phyloP scores from a whole-genome alignment of 2,888 invertebrate species.

The Augiades crinisus region DNA sequence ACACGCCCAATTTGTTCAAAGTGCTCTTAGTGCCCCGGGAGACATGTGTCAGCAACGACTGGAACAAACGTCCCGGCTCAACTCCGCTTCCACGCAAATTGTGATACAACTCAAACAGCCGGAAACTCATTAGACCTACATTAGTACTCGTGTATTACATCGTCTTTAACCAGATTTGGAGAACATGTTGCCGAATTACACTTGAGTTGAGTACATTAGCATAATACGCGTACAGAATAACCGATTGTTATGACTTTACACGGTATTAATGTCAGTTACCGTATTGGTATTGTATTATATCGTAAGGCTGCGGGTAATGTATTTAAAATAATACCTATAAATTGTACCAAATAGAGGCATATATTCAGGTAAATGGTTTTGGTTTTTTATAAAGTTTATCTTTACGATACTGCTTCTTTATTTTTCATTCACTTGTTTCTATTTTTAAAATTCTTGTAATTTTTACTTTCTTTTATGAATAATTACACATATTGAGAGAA shows the following conservation, averaged over 20 bases:
- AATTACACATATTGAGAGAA: too few relatives aligned
- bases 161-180: background rate
- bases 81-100: conserved; percentile 5
- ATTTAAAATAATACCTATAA: too few relatives aligned
- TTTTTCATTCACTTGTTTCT: too few relatives aligned
- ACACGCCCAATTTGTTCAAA: conserved; percentile 96
- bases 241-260: background rate
- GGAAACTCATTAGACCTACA: conserved; percentile 17
- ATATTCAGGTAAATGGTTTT: too few relatives aligned
- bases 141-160: background rate
- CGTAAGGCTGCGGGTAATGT: too few relatives aligned
- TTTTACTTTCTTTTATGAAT: too few relatives aligned
- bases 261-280: background rate
- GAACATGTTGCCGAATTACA: background rate
- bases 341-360: too few relatives aligned
- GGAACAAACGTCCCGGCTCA: conserved; percentile 56
- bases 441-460: too few relatives aligned
- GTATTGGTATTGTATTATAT: background rate
- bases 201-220: background rate
- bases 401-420: too few relatives aligned
- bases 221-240: background rate
- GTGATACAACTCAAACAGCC: conserved; percentile 20
- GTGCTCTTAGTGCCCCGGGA: conserved; percentile 97
- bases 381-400: too few relatives aligned
- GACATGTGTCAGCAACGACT: conserved; percentile 97